phyloP scores from a whole-genome alignment of 2,797 vertebrate species.

The Oryzias dopingdopingensis region DNA sequence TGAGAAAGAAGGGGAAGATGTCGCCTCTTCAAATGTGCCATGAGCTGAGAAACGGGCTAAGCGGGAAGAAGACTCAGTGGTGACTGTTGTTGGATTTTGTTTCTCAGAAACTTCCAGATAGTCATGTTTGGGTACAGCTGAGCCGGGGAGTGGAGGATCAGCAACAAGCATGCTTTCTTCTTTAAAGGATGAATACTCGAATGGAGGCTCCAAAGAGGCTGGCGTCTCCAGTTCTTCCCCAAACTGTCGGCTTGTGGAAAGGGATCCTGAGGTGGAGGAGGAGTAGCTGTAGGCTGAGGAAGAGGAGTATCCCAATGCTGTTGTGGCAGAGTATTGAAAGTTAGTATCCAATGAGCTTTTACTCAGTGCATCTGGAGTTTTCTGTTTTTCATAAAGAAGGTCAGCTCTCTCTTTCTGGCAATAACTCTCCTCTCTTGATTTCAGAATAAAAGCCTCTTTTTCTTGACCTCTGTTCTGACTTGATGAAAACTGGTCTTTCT shows the following conservation, averaged over 20 bases:
- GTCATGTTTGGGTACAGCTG: conserved; percentile 80
- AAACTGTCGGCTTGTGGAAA: conserved; percentile 83
- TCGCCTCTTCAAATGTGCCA: conserved; percentile 80
- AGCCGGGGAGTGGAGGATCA: conserved; percentile 66
- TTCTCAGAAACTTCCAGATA: conserved; percentile 92
- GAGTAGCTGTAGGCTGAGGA: conserved; percentile 84
- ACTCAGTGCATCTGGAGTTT: conserved; percentile 54
- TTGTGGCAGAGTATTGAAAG: conserved; percentile 78
- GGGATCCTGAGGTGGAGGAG: conserved; percentile 83
- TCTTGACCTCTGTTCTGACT: conserved; percentile 43
- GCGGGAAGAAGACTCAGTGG: conserved; percentile 76
- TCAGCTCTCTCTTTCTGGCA: conserved; percentile 58
- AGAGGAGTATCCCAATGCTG: conserved; percentile 78
- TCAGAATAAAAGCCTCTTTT: conserved; percentile 55
- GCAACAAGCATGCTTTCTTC: conserved; percentile 78
- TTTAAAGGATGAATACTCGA: conserved; percentile 84
- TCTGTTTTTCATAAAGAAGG: conserved; percentile 68
- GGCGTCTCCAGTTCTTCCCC: conserved; percentile 80
- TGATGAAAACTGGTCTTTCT: conserved; percentile 58
- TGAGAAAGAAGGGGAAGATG: conserved; percentile 71
- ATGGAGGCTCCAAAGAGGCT: conserved; percentile 71
- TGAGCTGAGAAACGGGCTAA: conserved; percentile 79
- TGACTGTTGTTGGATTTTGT: conserved; percentile 61
- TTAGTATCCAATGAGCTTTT: conserved; percentile 75
- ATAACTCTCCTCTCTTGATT: conserved; percentile 63